A percentile compares a stretch with the other conserved stretches of the same genome.
Conservation (phyloP, 2,888 invertebrate genomes). For the Shargacucullia verbasci region DNA sequence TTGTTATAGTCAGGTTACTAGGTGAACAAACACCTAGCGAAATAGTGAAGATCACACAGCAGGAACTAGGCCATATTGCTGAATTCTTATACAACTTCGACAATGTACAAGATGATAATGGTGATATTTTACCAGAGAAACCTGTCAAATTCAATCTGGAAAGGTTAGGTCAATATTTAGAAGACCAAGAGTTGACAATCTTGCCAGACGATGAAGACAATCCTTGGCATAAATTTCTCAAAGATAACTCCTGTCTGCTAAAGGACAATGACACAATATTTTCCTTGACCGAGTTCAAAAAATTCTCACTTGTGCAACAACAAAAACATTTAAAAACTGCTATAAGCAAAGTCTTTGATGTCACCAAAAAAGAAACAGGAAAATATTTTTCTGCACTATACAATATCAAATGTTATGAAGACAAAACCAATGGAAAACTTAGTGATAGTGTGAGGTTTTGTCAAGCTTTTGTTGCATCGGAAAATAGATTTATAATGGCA, state of each 20-base stretch:
- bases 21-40: conserved; percentile 96
- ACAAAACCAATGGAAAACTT: conserved; percentile 63
- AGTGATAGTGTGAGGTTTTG: conserved; percentile 78
- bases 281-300: conserved; percentile 92
- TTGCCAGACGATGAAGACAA: conserved; percentile 92
- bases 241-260: conserved; percentile 92
- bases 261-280: conserved; percentile 92
- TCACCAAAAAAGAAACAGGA: conserved; percentile 90
- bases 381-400: conserved; percentile 89
- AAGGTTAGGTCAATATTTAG: conserved; percentile 96
- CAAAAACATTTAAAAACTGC: conserved; percentile 91
- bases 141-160: conserved; percentile 94
- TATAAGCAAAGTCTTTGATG: conserved; percentile 91
- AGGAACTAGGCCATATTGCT: conserved; percentile 96
- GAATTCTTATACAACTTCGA: conserved; percentile 97
- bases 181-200: conserved; percentile 92
- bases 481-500: conserved; percentile 86
- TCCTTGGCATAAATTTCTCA: conserved; percentile 93
- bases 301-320: conserved; percentile 94
- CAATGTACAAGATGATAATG: conserved; percentile 75
- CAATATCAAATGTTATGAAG: conserved; percentile 86
- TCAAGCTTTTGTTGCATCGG: conserved; percentile 83
- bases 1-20: conserved; percentile 94
- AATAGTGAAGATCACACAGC: conserved; percentile 95
- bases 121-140: conserved; percentile 74